Percentiles rank a stretch among this genome's conserved stretches.
Evolutionary conservation across 2,888 invertebrate species (phyloP).

Genomic region (Andrena bucephala): DNA sequence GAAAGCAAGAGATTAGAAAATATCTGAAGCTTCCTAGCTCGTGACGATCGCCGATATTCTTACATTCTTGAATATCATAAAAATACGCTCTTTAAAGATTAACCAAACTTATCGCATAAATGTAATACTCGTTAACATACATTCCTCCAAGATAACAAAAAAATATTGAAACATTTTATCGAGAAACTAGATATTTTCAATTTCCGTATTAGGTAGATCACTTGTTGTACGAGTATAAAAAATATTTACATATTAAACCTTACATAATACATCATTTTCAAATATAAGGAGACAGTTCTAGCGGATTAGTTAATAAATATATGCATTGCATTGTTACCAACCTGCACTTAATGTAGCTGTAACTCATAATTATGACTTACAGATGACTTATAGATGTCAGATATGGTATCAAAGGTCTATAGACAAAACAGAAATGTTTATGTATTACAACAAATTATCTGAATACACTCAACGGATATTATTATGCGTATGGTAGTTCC

Average conservation of each 20-base stretch:
- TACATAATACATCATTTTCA: not conserved
- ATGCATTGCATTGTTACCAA: conserved; percentile 68
- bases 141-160: not conserved
- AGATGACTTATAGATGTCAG: conserved; percentile 66
- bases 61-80: not conserved
- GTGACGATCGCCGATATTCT: not conserved
- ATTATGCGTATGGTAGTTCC: not conserved
- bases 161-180: too few relatives aligned
- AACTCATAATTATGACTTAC: conserved; percentile 77
- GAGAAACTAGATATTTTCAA: too few relatives aligned
- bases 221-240: not conserved
- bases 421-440: conserved; percentile 66
- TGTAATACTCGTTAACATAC: not conserved
- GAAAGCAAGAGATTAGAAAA: conserved; percentile 9
- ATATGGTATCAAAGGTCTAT: conserved; percentile 69
- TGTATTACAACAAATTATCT: conserved; percentile 42
- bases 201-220: not conserved
- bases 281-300: conserved; percentile 3
- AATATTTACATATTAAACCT: not conserved
- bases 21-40: not conserved
- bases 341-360: conserved; percentile 81
- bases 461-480: conserved; percentile 16
- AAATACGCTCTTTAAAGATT: not conserved
- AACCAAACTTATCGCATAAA: not conserved
- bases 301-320: conserved; percentile 2